phyloP scores from a whole-genome alignment of 2,888 invertebrate genomes.

The Trissolcus brochymenae region DNA sequence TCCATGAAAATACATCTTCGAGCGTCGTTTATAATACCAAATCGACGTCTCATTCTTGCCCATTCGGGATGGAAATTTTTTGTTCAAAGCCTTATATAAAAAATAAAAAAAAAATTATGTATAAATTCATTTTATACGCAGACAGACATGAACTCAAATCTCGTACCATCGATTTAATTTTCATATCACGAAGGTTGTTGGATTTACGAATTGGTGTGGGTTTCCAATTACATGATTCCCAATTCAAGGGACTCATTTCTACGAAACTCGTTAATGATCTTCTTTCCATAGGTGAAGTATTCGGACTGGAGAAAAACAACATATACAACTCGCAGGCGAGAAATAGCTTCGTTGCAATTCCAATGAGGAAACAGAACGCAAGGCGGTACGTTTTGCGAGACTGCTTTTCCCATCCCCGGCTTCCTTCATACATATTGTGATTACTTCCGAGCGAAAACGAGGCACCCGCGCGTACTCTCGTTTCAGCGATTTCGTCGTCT shows the following conservation, averaged over 20 bases:
- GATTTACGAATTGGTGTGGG: background rate
- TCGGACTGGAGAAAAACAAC: constrained; percentile 56
- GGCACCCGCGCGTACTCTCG: constrained; percentile 43
- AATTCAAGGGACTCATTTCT: constrained; percentile 15
- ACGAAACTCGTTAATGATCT: constrained; percentile 33
- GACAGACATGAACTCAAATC: no score
- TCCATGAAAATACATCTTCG: constrained; percentile 36
- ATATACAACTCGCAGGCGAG: constrained; percentile 65
- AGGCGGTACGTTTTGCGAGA: constrained; percentile 64
- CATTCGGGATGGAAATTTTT: constrained; percentile 11
- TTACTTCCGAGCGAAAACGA: constrained; percentile 68
- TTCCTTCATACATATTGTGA: constrained; percentile 74
- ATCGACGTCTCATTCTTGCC: constrained; percentile 14
- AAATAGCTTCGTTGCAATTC: constrained; percentile 72
- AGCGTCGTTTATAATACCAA: constrained; percentile 20
- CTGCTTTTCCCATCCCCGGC: constrained; percentile 64
- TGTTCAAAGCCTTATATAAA: background rate
- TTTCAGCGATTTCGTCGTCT: constrained; percentile 33
- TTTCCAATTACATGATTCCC: constrained; percentile 7
- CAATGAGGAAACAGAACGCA: constrained; percentile 70
- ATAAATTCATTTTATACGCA: no score
- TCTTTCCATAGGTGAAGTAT: constrained; percentile 42
- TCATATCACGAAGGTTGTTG: background rate
- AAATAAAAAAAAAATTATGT: no score
- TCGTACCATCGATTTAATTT: background rate